Evolutionary conservation across 1,140 invertebrate species (phyloP), one percentile per base, ranked within the genome.

Genomic region (Rhynchophorus ferrugineus): DNA sequence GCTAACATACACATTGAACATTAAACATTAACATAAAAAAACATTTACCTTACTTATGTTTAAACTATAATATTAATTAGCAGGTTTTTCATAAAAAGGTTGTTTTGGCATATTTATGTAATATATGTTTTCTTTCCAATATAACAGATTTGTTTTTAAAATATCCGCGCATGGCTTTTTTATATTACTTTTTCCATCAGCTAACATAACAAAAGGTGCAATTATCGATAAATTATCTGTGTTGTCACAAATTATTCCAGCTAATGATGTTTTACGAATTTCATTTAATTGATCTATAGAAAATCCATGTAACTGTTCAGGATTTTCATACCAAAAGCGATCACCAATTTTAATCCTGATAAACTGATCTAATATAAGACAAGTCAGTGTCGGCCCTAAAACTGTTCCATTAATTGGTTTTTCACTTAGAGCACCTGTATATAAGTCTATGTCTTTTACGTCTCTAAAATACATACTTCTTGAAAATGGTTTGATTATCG

Each of bases 221-320:
- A 89, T 78, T 13, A 75, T 68, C 14, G 77, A 73, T 1, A 95
- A 73, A 2, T 79, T 75, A 57, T 89, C 87, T 1, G 87, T 81
- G 71, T 91, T 97, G 51, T 91, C 84, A 65, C 95, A 99, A 34
- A 98, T 84, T 3, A 98, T 77, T 29, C 81, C 76, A 0, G 91
- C 85, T 11, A 99, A 69, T 1, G 82, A 83, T 1, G 83, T 84
- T 64, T 90, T 91, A 20, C 90, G 79, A 17, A 98, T 84, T 65
- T 95, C 85, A 6, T 73, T 66, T 3, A 98, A 70, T 80, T 99
- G 95, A 33, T 80, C 84, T 85, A 63, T 5, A 2, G 78, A 83
- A 63, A 94, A 93, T 14, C 75, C 75, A 47, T 87, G 77, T 0
- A 78, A 77, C 8, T 76, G 68, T 46, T 82, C 73, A 9, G 70